Percentiles rank a stretch among this genome's conserved stretches.
phyloP scores from a whole-genome alignment of 2,888 invertebrate species.

The Tillus elongatus region DNA sequence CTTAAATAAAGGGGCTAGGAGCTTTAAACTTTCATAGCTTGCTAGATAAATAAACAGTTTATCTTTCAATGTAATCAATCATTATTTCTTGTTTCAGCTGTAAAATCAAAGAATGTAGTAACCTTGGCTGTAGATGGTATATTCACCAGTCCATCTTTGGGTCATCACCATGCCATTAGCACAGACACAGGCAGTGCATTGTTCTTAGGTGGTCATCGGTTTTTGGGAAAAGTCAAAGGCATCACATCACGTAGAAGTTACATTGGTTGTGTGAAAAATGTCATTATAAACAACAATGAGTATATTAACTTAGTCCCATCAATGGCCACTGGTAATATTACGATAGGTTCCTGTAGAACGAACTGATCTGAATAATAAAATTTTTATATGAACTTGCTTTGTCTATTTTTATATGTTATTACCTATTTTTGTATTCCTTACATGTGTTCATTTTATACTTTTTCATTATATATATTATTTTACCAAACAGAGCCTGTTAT shows the following conservation, averaged over 20 bases:
- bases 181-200: conserved; percentile 79
- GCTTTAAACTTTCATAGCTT: too few relatives aligned
- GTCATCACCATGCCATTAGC: conserved; percentile 48
- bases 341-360: conserved; percentile 69
- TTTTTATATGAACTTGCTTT: not conserved
- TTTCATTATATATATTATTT: too few relatives aligned
- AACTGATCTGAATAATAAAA: conserved; percentile 44
- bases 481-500: too few relatives aligned
- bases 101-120: conserved; percentile 85
- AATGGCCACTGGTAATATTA: conserved; percentile 63
- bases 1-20: too few relatives aligned
- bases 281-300: conserved; percentile 50
- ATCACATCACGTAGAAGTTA: conserved; percentile 62
- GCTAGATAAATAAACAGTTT: too few relatives aligned
- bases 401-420: not conserved
- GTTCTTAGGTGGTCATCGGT: conserved; percentile 83
- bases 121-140: conserved; percentile 78
- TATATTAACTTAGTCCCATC: conserved; percentile 44
- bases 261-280: conserved; percentile 70
- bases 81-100: conserved; percentile 51
- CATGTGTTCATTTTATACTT: too few relatives aligned
- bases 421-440: too few relatives aligned
- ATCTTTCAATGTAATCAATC: too few relatives aligned
- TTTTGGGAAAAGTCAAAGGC: conserved; percentile 49
- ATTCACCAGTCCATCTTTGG: conserved; percentile 64